Evolutionary conservation across 2,797 vertebrate species (phyloP), one percentile per base, ranked within the genome.

Genomic region (Merluccius polli): DNA sequence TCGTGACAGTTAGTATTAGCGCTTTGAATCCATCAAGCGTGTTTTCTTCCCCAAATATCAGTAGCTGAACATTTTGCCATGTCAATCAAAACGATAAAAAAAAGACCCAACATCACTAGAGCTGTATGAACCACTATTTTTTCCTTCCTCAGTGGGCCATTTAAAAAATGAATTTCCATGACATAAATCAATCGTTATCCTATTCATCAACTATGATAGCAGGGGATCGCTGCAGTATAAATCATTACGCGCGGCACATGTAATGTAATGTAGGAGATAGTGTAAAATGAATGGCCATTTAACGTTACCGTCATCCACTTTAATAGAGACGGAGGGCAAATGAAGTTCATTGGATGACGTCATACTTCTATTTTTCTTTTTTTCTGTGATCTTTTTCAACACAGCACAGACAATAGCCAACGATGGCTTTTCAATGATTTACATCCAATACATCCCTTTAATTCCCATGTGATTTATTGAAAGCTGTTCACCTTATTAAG

Each of bases 301-400:
- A 73, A 77, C 79, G 80, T 82, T 77, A 80, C 74, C 82, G 32
- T 63, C 76, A 89, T 89, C 71, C 77, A 80, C 85, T 87, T 84
- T 75, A 82, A 87, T 81, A 79, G 27, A 73, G 71, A 30, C 12
- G 30, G 44, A 81, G 87, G 78, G 77, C 73, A 83, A 78, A 80
- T 75, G 76, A 88, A 87, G 80, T 84, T 78, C 65, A 33, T 0
- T 24, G 31, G 70, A 36, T 88, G 81, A 89, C 78, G 73, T 89
- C 83, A 88, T 81, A 36, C 78, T 36, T 73, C 70, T 0, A 9
- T 48, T 48, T 48, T 68, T 44, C 21, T 68, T n/a, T 63, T 11
- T 4, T 4, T n/a, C n/a, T n/a, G 52, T 63, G 38, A 41, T 12
- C 52, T 10, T 12, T 63, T 24, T 16, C 27, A 15, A 8, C 65